Percentiles rank a stretch among this genome's conserved stretches.
These are phyloP conservation scores for Sericinus montela DNA, from an alignment of 2,888 invertebrate species.

Conservation along the genomic window DNA sequence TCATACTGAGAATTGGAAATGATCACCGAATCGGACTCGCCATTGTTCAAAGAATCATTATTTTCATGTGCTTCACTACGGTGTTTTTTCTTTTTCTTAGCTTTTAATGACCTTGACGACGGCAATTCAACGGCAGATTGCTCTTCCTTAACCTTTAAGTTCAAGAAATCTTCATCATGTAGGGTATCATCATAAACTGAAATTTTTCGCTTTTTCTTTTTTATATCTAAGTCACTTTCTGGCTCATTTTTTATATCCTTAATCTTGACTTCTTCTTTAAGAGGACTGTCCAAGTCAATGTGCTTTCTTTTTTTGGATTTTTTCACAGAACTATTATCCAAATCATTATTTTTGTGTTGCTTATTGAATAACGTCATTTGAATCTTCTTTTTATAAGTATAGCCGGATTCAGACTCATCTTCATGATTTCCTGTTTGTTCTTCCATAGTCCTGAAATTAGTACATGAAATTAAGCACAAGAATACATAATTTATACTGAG, in stretches of 20 bases:
- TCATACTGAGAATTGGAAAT: constrained; percentile 14
- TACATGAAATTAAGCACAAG: too few relatives aligned
- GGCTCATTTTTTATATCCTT: constrained; percentile 41
- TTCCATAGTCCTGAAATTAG: constrained; percentile 5
- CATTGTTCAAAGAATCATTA: constrained; percentile 13
- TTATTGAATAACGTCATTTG: constrained; percentile 25
- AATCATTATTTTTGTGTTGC: constrained; percentile 13
- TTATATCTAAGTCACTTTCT: constrained; percentile 40
- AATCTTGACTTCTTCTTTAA: constrained; percentile 22
- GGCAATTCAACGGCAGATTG: constrained; percentile 24
- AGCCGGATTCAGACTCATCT: constrained; percentile 24
- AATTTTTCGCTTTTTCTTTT: constrained; percentile 25
- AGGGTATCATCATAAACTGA: constrained; percentile 9
- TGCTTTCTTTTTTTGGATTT: constrained; percentile 27
- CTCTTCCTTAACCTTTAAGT: constrained; percentile 45
- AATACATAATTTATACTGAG: too few relatives aligned
- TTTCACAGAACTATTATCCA: constrained; percentile 20
- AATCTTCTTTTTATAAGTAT: constrained; percentile 26
- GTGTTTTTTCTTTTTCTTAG: constrained; percentile 29
- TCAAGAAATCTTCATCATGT: constrained; percentile 38
- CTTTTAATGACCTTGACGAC: constrained; percentile 21
- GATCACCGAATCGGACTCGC: constrained; percentile 15
- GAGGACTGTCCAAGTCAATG: constrained; percentile 11
- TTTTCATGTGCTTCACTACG: constrained; percentile 19
- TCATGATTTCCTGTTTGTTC: constrained; percentile 11